Percentiles rank a stretch among this genome's conserved stretches.
Conservation (phyloP, 2,797 vertebrate species). For the Cyclopterus lumpus region DNA sequence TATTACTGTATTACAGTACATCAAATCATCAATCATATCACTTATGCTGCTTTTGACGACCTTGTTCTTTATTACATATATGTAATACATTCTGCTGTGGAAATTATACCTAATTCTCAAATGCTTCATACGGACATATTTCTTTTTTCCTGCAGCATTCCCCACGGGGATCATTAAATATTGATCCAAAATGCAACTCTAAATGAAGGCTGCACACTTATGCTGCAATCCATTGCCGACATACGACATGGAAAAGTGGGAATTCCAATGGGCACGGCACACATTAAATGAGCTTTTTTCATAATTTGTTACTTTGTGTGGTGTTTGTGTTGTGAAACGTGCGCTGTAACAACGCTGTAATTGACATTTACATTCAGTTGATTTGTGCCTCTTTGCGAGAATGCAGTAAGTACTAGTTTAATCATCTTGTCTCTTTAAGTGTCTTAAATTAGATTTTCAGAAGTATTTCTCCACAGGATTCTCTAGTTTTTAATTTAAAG, state of each 20-base stretch:
- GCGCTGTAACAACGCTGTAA: background rate
- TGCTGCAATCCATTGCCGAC: background rate
- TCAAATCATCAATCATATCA: conserved; percentile 1
- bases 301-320: background rate
- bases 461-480: background rate
- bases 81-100: conserved; percentile 3
- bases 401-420: background rate
- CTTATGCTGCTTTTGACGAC: background rate
- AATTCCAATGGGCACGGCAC: background rate
- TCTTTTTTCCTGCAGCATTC: conserved; percentile 18
- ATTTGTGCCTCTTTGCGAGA: background rate
- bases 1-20: background rate
- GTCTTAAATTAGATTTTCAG: background rate
- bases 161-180: conserved; percentile 54
- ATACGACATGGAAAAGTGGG: background rate
- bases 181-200: conserved; percentile 41
- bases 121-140: conserved; percentile 3
- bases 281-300: background rate
- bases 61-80: conserved; percentile 11
- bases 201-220: conserved; percentile 34
- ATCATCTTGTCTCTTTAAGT: background rate
- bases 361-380: background rate
- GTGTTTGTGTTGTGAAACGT: background rate
- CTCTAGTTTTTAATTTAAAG: background rate
- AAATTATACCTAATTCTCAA: conserved; percentile 3